phyloP scores from a whole-genome alignment of 2,797 vertebrate genomes.

The Eulemur coronatus region DNA sequence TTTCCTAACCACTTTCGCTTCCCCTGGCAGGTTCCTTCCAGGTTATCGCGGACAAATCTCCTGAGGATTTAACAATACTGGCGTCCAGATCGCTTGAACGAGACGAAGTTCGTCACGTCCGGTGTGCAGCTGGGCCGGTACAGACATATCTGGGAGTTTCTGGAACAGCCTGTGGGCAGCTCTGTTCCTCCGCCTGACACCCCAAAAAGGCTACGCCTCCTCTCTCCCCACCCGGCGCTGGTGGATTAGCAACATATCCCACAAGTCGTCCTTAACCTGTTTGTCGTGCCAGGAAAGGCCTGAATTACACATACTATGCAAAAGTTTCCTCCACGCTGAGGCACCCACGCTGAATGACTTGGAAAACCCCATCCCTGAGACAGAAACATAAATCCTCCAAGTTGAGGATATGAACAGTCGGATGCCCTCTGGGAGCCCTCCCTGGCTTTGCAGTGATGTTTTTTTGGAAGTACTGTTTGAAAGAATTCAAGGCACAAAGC shows the following conservation, averaged over 20 bases:
- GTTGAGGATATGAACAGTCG: not conserved
- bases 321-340: not conserved
- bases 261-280: slow-evolving; percentile 3
- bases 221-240: not conserved
- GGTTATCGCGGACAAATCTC: not conserved
- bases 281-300: not conserved
- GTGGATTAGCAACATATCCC: not conserved
- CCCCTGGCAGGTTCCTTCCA: not conserved
- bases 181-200: not conserved
- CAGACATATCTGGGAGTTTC: not conserved
- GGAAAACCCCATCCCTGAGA: not conserved
- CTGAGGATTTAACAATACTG: not conserved
- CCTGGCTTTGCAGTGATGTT: not conserved
- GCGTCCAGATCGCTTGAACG: not conserved
- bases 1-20: not conserved
- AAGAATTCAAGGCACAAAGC: not conserved
- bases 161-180: not conserved
- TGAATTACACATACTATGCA: not conserved
- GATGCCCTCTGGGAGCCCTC: not conserved
- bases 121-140: not conserved
- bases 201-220: not conserved
- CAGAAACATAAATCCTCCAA: slow-evolving; percentile 26
- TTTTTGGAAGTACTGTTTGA: not conserved
- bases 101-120: not conserved
- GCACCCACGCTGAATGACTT: not conserved